phyloP scores from a whole-genome alignment of 2,113 vertebrate genomes.

The Geococcyx californianus region DNA sequence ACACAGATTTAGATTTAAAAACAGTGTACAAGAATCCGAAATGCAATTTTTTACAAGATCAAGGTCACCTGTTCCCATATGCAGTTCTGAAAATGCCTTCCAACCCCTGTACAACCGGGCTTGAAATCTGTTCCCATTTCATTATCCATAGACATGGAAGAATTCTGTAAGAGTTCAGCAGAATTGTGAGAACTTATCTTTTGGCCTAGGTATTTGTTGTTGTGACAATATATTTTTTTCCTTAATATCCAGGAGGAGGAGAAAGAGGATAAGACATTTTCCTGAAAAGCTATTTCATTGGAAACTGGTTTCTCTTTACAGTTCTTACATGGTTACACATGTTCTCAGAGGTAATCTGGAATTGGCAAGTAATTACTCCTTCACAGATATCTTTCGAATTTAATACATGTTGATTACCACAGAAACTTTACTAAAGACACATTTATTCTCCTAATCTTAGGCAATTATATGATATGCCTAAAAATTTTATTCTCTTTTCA shows the following conservation, averaged over 20 bases:
- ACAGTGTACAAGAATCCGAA: neutral
- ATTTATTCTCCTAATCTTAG: neutral
- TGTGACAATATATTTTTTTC: neutral
- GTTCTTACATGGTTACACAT: neutral
- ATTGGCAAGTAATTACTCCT: slow-evolving; percentile 6
- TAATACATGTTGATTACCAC: neutral
- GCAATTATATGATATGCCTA: neutral
- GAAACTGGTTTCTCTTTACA: neutral
- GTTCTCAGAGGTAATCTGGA: slow-evolving; percentile 10
- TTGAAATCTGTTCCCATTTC: neutral
- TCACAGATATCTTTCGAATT: neutral
- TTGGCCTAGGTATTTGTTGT: neutral
- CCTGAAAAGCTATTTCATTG: neutral
- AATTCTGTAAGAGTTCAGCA: neutral
- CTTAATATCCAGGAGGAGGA: neutral
- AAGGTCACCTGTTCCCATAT: neutral
- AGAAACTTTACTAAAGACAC: neutral
- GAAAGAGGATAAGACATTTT: neutral
- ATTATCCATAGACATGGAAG: neutral
- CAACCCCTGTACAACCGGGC: neutral
- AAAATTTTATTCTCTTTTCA: neutral
- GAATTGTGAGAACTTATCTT: neutral
- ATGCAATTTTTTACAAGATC: neutral
- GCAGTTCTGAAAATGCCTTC: neutral
- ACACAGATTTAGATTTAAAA: neutral